Evolutionary conservation across 2,113 vertebrate species (phyloP), one percentile per base, ranked within the genome.

Genomic region (Daubentonia madagascariensis): DNA sequence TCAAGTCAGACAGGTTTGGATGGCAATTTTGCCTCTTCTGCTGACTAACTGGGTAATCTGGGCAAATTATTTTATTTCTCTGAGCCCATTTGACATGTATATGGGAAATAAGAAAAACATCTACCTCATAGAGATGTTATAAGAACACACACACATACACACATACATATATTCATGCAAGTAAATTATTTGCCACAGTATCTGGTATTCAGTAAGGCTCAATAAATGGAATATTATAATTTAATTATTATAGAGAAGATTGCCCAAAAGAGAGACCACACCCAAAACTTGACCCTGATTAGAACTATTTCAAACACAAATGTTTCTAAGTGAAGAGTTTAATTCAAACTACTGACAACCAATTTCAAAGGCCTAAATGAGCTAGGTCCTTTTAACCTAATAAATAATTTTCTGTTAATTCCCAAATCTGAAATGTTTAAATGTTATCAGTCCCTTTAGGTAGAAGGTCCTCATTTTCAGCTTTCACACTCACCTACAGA

Each of bases 1-100:
- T 97, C 94, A 97, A 97, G 92, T 97, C 80, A 97, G 84, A 98
- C 95, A 1, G 28, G 94, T 97, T 95, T 97, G 78, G 79, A 94
- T 48, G 70, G 63, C 94, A 96, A 93, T 93, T 95, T 70, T 95
- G 92, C 93, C 70, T 87, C 72, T 85, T 89, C 61, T 84, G 67
- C 65, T 80, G 84, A 97, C 95, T 94, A 79, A 45, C 89, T 96
- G 73, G 75, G 85, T 83, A 97, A 97, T 90, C 83, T 79, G 45
- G 81, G 54, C 40, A 94, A 93, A 98, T 81, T 86, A 85, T 80
- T 92, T 94, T 86, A 81, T 92, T 84, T 97, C 81, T 63, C 92
- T 90, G 50, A 92, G 45, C 22, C 80, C 28, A 85, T 94, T 23
- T 97, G 78, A 94, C 73, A 72, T 94, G 81, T 94, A 78, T 37